Conservation (phyloP, 2,113 vertebrate genomes). For the Proteles cristata region DNA sequence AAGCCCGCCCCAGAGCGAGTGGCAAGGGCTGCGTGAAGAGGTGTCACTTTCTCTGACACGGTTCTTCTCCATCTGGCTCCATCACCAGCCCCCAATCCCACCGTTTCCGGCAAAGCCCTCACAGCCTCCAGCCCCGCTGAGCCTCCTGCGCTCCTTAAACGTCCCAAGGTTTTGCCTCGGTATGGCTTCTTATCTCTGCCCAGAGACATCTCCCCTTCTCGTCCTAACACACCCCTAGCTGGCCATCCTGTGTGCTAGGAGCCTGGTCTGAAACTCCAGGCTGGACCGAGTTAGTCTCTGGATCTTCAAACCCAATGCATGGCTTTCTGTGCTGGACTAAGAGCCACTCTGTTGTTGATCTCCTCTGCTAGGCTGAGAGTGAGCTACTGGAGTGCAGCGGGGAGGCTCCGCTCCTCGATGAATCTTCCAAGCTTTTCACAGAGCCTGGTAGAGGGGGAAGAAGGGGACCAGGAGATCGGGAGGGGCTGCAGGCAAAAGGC, state of each 20-base stretch:
- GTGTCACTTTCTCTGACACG: background rate
- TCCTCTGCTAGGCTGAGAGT: too few relatives aligned
- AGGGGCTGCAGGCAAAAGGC: background rate
- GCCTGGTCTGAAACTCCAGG: background rate
- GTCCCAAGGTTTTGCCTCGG: background rate
- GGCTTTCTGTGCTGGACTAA: background rate
- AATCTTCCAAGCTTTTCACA: background rate
- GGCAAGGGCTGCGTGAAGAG: background rate
- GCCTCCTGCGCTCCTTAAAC: background rate
- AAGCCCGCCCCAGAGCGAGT: background rate
- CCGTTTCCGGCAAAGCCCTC: background rate
- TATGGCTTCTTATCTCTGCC: background rate
- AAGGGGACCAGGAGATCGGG: background rate
- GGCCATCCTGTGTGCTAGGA: accelerated
- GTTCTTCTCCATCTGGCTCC: background rate
- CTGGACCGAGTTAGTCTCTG: accelerated
- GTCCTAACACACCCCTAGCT: background rate
- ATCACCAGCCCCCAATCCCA: background rate
- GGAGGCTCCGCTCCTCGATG: background rate
- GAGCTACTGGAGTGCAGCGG: background rate
- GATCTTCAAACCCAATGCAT: background rate
- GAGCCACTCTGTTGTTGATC: background rate
- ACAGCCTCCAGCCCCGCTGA: background rate
- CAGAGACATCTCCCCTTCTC: background rate
- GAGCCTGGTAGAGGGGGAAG: background rate